Percentiles rank a stretch among this genome's conserved stretches.
These are phyloP conservation scores for Oryctes rhinoceros DNA, from an alignment of 1,140 invertebrate genomes.

Conservation along the genomic window DNA sequence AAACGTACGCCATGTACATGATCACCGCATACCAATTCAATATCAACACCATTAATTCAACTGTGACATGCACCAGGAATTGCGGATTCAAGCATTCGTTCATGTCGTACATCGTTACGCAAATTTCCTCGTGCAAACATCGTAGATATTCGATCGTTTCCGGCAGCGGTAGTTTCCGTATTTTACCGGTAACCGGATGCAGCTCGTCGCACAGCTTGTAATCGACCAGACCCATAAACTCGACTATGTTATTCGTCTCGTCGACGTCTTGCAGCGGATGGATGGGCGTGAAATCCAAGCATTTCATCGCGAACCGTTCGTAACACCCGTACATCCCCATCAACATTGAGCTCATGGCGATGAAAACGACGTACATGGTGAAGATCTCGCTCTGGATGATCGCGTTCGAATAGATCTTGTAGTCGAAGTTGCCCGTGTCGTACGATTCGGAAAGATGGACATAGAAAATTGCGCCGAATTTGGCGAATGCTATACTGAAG, in stretches of 20 bases:
- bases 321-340: constrained; percentile 54
- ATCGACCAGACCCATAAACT: constrained; percentile 52
- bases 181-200: constrained; percentile 42
- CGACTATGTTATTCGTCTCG: constrained; percentile 49
- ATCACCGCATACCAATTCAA: constrained; percentile 58
- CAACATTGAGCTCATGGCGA: constrained; percentile 46
- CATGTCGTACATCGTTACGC: constrained; percentile 52
- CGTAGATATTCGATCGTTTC: constrained; percentile 55
- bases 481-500: constrained; percentile 30
- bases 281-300: constrained; percentile 51
- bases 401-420: constrained; percentile 48
- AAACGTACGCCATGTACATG: constrained; percentile 51
- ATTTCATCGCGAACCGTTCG: constrained; percentile 51
- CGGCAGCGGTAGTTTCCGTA: constrained; percentile 42
- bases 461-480: constrained; percentile 44
- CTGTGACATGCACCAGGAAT: constrained; percentile 51
- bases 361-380: constrained; percentile 50
- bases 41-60: constrained; percentile 54
- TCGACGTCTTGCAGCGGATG: constrained; percentile 53
- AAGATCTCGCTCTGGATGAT: constrained; percentile 49
- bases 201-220: constrained; percentile 52
- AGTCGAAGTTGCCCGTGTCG: constrained; percentile 47
- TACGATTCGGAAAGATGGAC: constrained; percentile 50
- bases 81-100: constrained; percentile 56
- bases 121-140: constrained; percentile 54